A percentile compares a stretch with the other conserved stretches of the same genome.
Conservation (phyloP, 2,797 vertebrate genomes). For the Epinephelus coioides region DNA sequence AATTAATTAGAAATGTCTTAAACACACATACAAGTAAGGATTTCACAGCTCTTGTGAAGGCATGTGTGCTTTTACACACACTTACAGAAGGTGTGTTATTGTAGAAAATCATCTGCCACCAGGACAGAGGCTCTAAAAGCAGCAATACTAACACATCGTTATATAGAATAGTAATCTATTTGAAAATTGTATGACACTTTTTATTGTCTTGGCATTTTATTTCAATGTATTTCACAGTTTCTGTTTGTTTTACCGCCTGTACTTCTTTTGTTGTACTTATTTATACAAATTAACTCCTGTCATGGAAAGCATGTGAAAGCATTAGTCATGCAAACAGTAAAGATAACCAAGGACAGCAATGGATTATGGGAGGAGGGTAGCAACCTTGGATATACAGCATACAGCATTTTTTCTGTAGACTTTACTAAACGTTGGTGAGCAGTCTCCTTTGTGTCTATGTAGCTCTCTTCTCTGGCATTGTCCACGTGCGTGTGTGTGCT, state of each 20-base stretch:
- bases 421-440: neutral
- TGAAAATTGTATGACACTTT: neutral
- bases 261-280: neutral
- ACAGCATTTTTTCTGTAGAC: neutral
- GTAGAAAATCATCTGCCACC: neutral
- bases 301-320: slow-evolving; percentile 4
- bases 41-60: neutral
- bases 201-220: neutral
- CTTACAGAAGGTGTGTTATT: neutral
- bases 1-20: neutral
- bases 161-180: neutral
- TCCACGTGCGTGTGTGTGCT: neutral
- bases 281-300: neutral
- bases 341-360: neutral
- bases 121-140: neutral
- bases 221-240: neutral
- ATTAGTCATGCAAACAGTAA: neutral
- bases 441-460: neutral
- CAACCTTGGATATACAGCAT: neutral
- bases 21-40: neutral
- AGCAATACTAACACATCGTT: neutral
- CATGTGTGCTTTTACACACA: neutral
- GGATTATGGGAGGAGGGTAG: neutral
- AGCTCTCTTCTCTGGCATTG: neutral
- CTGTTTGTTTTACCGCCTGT: too few species aligned